Evolutionary conservation across 2,797 vertebrate species (phyloP).

Genomic region (Aldrovandia affinis): DNA sequence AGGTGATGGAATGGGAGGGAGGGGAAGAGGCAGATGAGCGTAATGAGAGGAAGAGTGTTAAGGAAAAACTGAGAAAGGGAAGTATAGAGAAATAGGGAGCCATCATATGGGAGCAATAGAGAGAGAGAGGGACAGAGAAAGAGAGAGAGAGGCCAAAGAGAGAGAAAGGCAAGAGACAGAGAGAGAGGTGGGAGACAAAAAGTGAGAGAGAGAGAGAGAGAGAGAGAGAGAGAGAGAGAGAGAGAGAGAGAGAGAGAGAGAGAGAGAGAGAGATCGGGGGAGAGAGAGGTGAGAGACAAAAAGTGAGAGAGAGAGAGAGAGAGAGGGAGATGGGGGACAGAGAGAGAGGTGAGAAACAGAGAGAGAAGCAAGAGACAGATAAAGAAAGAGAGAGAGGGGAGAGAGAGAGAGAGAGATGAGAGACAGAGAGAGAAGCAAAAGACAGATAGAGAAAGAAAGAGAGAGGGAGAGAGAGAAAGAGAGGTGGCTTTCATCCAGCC

Average conservation of each 20-base stretch:
- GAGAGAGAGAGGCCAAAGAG: neutral
- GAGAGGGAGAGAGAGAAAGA: conserved; percentile 32
- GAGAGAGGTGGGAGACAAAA: neutral
- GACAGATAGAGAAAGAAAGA: conserved; percentile 38
- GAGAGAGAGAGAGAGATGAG: neutral
- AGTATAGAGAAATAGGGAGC: too few species aligned
- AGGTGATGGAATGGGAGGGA: neutral
- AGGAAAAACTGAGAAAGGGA: neutral
- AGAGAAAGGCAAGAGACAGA: too few species aligned
- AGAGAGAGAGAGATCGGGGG: neutral
- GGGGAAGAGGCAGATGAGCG: neutral
- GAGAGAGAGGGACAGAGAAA: too few species aligned
- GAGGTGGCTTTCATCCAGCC: conserved; percentile 60
- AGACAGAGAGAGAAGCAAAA: neutral
- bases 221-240: neutral
- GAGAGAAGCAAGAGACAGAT: neutral
- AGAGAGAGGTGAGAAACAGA: conserved; percentile 11
- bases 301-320: neutral
- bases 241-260: neutral
- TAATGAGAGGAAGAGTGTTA: neutral
- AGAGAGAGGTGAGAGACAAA: neutral
- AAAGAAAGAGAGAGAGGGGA: neutral
- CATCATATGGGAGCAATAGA: too few species aligned
- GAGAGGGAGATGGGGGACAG: neutral
- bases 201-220: neutral